phyloP scores from a whole-genome alignment of 2,797 vertebrate species.

The Danio kyathit region DNA sequence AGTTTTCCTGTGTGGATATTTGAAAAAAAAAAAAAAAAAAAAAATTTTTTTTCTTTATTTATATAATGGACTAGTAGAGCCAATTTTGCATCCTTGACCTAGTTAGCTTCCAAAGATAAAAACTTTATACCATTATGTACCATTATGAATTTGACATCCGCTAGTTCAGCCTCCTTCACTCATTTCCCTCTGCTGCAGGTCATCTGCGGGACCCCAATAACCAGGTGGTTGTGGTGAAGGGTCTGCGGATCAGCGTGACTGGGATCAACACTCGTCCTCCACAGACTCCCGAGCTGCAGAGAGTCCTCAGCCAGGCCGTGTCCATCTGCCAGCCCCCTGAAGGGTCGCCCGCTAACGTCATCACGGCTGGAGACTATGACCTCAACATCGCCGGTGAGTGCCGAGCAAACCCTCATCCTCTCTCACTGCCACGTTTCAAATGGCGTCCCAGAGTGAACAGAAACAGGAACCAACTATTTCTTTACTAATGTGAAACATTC shows the following conservation, averaged over 20 bases:
- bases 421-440: not conserved
- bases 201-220: conserved; percentile 98
- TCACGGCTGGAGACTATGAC: conserved; percentile 94
- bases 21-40: too few relatives aligned
- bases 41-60: too few relatives aligned
- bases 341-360: conserved; percentile 85
- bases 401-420: too few relatives aligned
- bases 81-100: too few relatives aligned
- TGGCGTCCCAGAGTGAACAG: not conserved
- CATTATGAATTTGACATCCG: not conserved
- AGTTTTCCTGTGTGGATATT: too few relatives aligned
- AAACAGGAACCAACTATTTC: not conserved
- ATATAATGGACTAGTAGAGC: too few relatives aligned
- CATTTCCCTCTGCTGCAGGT: conserved; percentile 73
- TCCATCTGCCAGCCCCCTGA: conserved; percentile 91
- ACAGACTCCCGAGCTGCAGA: conserved; percentile 74
- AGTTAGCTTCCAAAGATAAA: too few relatives aligned
- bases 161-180: not conserved
- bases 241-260: conserved; percentile 92
- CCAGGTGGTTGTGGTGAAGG: conserved; percentile 94
- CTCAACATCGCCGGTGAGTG: conserved; percentile 94
- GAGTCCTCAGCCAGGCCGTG: conserved; percentile 87
- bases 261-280: conserved; percentile 85
- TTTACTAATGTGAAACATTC: not conserved
- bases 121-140: too few relatives aligned